Base-by-base conservation (phyloP, 1,140 invertebrate species). In the Latrodectus geometricus region DNA sequence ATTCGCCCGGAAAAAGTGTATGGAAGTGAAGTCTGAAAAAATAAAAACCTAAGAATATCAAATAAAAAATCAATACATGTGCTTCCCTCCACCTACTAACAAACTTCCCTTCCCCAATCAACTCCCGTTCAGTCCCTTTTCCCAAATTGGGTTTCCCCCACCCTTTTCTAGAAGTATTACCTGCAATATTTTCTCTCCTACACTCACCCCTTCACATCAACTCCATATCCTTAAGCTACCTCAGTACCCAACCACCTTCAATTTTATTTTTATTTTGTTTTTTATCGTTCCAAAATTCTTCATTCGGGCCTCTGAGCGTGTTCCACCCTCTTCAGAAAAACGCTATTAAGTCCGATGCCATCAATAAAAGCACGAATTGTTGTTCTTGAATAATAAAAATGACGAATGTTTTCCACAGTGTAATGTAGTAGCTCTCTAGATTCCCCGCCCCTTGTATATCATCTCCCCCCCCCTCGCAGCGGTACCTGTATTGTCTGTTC, bases 351-450 rank as follows among this genome's bases (percentile, higher is more conserved):
- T 54, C 48, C 52, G 35, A 68, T 52, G 61, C 82, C 82, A 84
- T 84, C 82, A 84, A 84, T 84, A 84, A 84, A 61, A 84, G 73
- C 82, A 84, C 72, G 82, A 84, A 84, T 84, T 84, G 82, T 84
- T 84, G 82, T 84, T 84, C 82, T 76, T 84, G 82, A 84, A 84
- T 84, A 84, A 84, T 84, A 84, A 84, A 84, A 72, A 84, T 84
- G 82, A 84, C 82, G 73, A 84, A 84, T 84, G 82, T 84, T 54
- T 84, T 84, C 82, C 74, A 54, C 73, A 76, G 56, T 84, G 82
- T 76, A 84, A 84, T 76, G 82, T 48, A 68, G 82, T 76, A 66
- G 65, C 73, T 23, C 73, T 23, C 72, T 35, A 35, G 35, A 35
- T 35, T 35, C 5, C 35, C 35, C 35, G 35, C 35, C 35, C 35